Evolutionary conservation across 2,888 invertebrate species (phyloP), one percentile per base, ranked within the genome.

Genomic region (Trachelus troglodyta): DNA sequence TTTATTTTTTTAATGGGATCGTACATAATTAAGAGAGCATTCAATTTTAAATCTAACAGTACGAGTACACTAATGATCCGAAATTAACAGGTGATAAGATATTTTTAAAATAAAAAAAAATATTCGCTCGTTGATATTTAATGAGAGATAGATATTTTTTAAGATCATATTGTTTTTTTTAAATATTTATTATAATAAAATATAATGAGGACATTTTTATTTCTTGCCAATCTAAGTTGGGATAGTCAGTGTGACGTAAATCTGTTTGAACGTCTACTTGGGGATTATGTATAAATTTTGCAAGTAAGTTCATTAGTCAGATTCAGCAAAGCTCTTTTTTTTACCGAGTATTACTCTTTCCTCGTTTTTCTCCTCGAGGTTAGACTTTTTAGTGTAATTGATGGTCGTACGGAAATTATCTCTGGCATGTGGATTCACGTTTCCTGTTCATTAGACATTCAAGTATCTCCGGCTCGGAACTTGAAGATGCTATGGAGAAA

Each of bases 381-480:
- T 23, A 23, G 23, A 56, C 56, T 56, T 56, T 56, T 56, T 56
- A 56, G 56, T 23, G 23, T 56, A 56, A 56, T 56, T 56, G 56
- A 56, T 56, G 56, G 56, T 23, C 9, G 56, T 23, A 56, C 2
- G 56, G 40, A 15, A 56, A 56, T 56, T 56, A 56, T 23, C 56
- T 56, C 56, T 56, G 56, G 56, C 23, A 56, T 56, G 23, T 56
- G 56, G 56, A 56, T 56, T 56, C 56, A 23, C 23, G 56, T 56
- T 56, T 56, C 23, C 56, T 56, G 56, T 56, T 56, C 56, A 56
- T 56, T 56, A 56, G 56, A 56, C 56, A 56, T 56, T 56, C 9
- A 56, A 56, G 56, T 56, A 56, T 56, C 23, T 86, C 83, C 77
- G 79, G 79, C 79, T 80, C 76, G 80, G 83, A 82, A 81, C 81